A percentile compares a stretch with the other conserved stretches of the same genome.
phyloP scores from a whole-genome alignment of 2,888 invertebrate genomes.

The Cyrtodaria siliqua region DNA sequence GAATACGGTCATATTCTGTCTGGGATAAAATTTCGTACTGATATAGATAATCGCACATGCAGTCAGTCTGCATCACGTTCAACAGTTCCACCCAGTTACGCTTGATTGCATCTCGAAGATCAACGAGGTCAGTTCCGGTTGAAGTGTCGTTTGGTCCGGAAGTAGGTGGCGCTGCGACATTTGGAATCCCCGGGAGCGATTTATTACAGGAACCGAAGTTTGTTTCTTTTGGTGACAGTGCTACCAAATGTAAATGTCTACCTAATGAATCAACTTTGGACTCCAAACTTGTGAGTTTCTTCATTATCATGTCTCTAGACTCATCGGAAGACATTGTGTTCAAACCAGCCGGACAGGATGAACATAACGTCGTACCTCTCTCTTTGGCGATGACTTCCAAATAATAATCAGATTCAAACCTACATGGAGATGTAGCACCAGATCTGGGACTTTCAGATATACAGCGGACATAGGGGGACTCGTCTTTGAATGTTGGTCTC shows the following conservation, averaged over 20 bases:
- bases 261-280: background rate
- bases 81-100: constrained; percentile 4
- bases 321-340: background rate
- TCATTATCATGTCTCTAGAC: background rate
- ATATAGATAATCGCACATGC: constrained; percentile 1
- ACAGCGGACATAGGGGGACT: no score
- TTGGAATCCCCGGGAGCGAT: background rate
- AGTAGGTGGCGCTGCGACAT: background rate
- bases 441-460: no score
- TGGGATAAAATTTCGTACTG: background rate
- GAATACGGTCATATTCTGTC: background rate
- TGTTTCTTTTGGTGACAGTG: background rate
- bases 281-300: background rate
- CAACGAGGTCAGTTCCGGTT: background rate
- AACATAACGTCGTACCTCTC: background rate
- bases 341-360: background rate
- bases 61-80: constrained; percentile 5
- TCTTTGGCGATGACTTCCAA: no score
- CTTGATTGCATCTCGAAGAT: background rate
- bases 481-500: background rate
- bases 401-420: no score
- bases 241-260: background rate
- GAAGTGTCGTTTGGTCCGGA: background rate
- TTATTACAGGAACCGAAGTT: no score
- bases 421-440: no score